phyloP scores from a whole-genome alignment of 1,140 invertebrate species.

The Sesamia nonagrioides region DNA sequence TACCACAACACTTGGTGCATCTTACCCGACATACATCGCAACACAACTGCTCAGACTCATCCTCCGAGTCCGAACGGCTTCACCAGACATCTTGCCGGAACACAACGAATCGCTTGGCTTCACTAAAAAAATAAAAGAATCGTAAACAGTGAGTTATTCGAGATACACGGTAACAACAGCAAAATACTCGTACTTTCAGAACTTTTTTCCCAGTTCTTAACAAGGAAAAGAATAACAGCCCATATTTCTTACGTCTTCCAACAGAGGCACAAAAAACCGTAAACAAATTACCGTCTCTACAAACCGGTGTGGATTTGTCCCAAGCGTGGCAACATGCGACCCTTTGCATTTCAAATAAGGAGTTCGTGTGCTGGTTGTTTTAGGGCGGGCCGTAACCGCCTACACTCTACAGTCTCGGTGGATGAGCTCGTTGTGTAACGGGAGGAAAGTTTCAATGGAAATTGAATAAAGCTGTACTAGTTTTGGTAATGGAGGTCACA shows the following conservation, averaged over 20 bases:
- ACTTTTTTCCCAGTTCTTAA: no score
- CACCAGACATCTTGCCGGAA: no score
- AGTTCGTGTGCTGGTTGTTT: slow-evolving; percentile 31
- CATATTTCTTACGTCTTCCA: background rate
- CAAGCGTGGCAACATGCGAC: slow-evolving; percentile 26
- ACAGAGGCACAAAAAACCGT: background rate
- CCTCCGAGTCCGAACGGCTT: no score
- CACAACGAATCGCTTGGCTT: no score
- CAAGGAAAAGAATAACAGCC: background rate
- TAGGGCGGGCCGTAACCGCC: slow-evolving; percentile 21
- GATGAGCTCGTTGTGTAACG: slow-evolving; percentile 1
- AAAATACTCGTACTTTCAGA: no score
- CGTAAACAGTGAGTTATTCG: no score
- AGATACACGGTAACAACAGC: no score
- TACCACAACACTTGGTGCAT: no score
- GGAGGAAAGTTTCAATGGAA: background rate
- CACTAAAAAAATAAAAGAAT: no score
- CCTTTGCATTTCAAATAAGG: slow-evolving; percentile 52
- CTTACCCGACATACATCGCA: no score
- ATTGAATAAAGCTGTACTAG: background rate
- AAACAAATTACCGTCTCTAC: background rate
- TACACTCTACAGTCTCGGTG: background rate
- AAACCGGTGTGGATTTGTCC: slow-evolving; percentile 24
- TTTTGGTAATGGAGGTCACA: background rate
- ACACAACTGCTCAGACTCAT: no score